Percentiles rank a stretch among this genome's conserved stretches.
These are phyloP conservation scores for Drosophila lacteicornis DNA, from an alignment of 1,140 invertebrate genomes.

Conservation along the genomic window DNA sequence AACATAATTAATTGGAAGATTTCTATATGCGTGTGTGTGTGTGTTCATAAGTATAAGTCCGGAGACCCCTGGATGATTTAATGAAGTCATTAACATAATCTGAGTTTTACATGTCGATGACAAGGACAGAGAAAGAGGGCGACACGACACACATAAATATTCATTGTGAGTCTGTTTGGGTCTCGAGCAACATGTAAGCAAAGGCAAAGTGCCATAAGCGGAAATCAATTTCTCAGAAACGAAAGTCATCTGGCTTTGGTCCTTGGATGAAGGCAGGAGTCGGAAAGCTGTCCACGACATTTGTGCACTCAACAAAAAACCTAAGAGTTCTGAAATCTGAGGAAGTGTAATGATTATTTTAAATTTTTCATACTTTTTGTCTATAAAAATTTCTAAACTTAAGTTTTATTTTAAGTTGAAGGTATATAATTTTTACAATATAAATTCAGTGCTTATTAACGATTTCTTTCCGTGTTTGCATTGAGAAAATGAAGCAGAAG, in stretches of 20 bases:
- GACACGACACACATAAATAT: conserved; percentile 47
- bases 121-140: conserved; percentile 21
- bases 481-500: conserved; percentile 63
- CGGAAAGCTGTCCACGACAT: conserved; percentile 25
- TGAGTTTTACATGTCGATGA: conserved; percentile 52
- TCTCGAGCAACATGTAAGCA: conserved; percentile 72
- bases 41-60: conserved; percentile 20
- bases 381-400: too few relatives aligned
- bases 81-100: conserved; percentile 75
- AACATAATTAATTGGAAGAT: conserved; percentile 61
- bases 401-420: too few relatives aligned
- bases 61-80: conserved; percentile 44
- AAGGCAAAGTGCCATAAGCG: conserved; percentile 78
- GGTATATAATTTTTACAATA: background rate
- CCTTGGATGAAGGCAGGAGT: conserved; percentile 34
- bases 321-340: too few relatives aligned
- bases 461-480: conserved; percentile 10
- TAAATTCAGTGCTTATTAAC: too few relatives aligned
- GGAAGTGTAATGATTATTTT: too few relatives aligned
- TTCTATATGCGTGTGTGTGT: conserved; percentile 18
- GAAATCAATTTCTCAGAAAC: conserved; percentile 81
- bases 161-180: conserved; percentile 51
- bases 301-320: conserved; percentile 12
- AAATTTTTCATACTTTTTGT: too few relatives aligned
- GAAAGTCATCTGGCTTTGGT: conserved; percentile 61